These are phyloP conservation scores for Aurelia aurita DNA, from an alignment of 30 jellyfish, hydroid and myxozoan genomes.

Conservation along the genomic window DNA sequence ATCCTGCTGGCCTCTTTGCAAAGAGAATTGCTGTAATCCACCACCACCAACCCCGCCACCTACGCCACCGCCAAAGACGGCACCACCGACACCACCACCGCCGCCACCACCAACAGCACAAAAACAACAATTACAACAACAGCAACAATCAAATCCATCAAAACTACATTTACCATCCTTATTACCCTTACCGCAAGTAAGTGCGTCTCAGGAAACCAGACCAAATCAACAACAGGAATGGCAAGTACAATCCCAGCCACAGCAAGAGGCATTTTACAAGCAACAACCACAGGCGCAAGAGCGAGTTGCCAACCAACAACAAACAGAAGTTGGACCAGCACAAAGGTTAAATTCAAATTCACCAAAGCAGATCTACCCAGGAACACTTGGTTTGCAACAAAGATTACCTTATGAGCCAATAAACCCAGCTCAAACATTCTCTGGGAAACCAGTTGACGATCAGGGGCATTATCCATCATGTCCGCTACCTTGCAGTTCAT, in stretches of 20 bases:
- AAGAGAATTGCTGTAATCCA: slow-evolving; percentile 81
- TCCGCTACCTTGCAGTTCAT: slow-evolving; percentile 81
- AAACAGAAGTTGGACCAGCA: slow-evolving; percentile 45
- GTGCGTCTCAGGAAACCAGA: too few species aligned
- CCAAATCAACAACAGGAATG: too few species aligned
- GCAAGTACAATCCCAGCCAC: not conserved
- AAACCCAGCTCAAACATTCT: slow-evolving; percentile 33
- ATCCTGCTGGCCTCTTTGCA: slow-evolving; percentile 90
- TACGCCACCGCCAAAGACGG: slow-evolving; percentile 70
- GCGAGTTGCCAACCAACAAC: slow-evolving; percentile 1
- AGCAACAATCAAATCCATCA: slow-evolving; percentile 1
- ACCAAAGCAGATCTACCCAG: slow-evolving; percentile 16
- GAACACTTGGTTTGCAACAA: not conserved
- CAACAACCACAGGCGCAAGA: not conserved
- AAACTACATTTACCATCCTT: too few species aligned
- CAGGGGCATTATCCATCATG: slow-evolving; percentile 62
- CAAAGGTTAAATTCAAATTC: not conserved
- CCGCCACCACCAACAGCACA: slow-evolving; percentile 59
- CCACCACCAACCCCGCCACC: slow-evolving; percentile 77
- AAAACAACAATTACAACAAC: slow-evolving; percentile 9
- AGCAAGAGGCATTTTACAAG: not conserved
- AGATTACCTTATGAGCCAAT: slow-evolving; percentile 37
- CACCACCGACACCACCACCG: slow-evolving; percentile 58
- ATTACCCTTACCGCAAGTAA: not conserved
- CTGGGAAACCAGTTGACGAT: slow-evolving; percentile 48